Base-by-base conservation (phyloP, 92 coral and sea anemone species). In the Umimayanthus kanabou region DNA sequence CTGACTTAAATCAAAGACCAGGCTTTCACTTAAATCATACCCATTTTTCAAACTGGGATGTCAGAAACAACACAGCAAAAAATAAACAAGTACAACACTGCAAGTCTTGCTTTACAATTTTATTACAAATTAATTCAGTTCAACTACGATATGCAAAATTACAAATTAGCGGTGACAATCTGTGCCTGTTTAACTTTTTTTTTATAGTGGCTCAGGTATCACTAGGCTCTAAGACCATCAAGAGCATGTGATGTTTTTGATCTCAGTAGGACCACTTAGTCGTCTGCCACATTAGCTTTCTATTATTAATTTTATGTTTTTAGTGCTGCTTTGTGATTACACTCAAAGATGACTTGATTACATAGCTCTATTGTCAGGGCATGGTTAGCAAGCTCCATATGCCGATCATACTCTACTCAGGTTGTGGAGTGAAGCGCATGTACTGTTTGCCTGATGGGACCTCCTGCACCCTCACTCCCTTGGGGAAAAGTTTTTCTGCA, bases 401-500 rank as follows among this genome's bases (percentile, higher is more conserved):
- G 25, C 69, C 2, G 26, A 18, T 61, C 26, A 20, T 18, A 5
- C 69, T 20, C 69, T 61, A 61, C 69, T 61, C 69, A 18, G 98
- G 98, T 26, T 94, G 95, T n/a, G 97, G 90, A 6, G 98, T 95
- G 70, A 20, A 88, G 16, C 99, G 93, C 92, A 96, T 80, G 93
- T 96, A 96, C 5, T 45, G 70, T 88, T 96, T 96, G 26, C 99
- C 98, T 53, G 99, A 96, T 0, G 98, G 96, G 86, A 96, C 30
- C 0, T 87, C 45, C 66, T 28, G 50, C 30, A 22, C 55, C 0
- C 2, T 77, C 8, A 93, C 93, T n/a, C 95, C 95, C 81, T 92
- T 77, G 23, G 95, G 93, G 67, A 94, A 96, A 20, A 94, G 85
- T 64, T 85, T 76, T 2, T 30, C 33, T 13, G 84, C 73, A 0